Evolutionary conservation across 1,140 invertebrate genomes (phyloP).

Genomic region (Trypoxylus dichotomus): DNA sequence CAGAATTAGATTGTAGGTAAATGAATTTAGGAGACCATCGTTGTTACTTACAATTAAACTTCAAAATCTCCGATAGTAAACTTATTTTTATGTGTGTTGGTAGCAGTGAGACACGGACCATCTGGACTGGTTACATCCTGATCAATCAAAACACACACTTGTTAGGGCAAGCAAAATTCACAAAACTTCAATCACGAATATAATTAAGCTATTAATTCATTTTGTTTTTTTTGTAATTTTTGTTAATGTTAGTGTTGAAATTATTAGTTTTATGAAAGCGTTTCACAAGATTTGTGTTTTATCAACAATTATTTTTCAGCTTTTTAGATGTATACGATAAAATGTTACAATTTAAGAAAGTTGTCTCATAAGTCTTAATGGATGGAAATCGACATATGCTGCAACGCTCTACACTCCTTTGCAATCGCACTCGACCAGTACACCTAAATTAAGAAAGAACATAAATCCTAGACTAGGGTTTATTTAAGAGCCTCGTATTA

Average conservation of each 20-base stretch:
- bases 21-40: neutral
- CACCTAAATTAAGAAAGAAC: no score
- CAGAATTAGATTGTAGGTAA: neutral
- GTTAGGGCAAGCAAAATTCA: slow-evolving; percentile 8
- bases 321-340: no score
- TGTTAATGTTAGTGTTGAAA: no score
- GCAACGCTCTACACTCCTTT: no score
- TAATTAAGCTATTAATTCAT: neutral
- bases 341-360: no score
- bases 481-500: no score
- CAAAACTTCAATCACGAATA: neutral
- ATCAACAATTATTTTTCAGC: no score
- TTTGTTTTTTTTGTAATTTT: neutral
- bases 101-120: slow-evolving; percentile 51
- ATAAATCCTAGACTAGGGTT: no score
- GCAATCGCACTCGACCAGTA: no score
- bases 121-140: slow-evolving; percentile 54
- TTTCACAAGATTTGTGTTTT: no score
- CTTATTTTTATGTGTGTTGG: slow-evolving; percentile 54
- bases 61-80: slow-evolving; percentile 55
- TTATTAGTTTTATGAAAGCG: neutral
- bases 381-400: no score
- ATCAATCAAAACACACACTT: slow-evolving; percentile 34
- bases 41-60: slow-evolving; percentile 53
- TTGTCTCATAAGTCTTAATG: no score